These are phyloP conservation scores for Pyrrhosoma nymphula DNA, from an alignment of 2,888 invertebrate species.

Conservation along the genomic window DNA sequence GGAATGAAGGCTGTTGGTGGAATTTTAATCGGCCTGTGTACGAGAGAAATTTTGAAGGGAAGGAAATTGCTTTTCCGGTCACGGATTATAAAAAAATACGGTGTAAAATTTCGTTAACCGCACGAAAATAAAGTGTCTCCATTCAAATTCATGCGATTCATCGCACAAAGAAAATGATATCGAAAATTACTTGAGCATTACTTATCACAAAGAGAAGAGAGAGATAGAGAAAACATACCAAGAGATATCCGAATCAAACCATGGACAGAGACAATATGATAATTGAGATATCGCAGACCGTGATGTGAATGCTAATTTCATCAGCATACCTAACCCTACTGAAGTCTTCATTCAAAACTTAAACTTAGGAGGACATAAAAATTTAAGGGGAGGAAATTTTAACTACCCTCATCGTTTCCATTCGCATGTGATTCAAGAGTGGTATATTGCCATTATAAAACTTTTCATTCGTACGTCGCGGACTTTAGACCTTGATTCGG, in stretches of 20 bases:
- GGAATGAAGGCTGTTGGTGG: background rate
- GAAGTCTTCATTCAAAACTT: background rate
- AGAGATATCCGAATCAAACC: background rate
- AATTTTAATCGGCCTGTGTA: background rate
- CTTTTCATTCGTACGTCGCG: background rate
- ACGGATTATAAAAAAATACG: background rate
- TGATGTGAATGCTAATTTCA: background rate
- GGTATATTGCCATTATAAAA: background rate
- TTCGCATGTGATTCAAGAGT: background rate
- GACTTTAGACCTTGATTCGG: background rate
- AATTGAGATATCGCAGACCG: background rate
- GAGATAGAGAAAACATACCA: background rate
- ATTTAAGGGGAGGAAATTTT: background rate
- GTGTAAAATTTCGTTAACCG: background rate
- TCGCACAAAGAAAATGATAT: background rate
- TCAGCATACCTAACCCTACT: background rate
- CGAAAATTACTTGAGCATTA: background rate
- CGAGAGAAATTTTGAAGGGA: background rate
- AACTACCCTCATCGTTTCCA: background rate
- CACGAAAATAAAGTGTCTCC: background rate
- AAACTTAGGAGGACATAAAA: background rate
- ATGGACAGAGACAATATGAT: background rate
- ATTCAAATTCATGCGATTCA: background rate
- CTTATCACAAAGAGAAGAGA: background rate
- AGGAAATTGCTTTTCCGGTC: background rate